A percentile compares a stretch with the other conserved stretches of the same genome.
phyloP scores from a whole-genome alignment of 1,140 invertebrate species.

The Magallana gigas region DNA sequence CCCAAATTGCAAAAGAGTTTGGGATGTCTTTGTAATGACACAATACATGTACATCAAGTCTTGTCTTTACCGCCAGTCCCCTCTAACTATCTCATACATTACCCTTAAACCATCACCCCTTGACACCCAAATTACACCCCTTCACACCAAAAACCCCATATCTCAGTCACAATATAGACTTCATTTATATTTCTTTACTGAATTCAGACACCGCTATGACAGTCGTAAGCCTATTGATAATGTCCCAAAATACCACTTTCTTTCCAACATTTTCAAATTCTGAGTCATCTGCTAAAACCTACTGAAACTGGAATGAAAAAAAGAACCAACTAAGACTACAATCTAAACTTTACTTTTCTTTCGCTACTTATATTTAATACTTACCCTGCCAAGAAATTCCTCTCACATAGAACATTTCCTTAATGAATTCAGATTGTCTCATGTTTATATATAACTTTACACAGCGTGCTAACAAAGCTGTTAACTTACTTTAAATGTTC shows the following conservation, averaged over 20 bases:
- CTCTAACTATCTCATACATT: background rate
- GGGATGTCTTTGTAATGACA: background rate
- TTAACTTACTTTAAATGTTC: constrained; percentile 30
- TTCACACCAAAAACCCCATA: background rate
- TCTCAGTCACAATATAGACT: background rate
- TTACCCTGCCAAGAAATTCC: constrained; percentile 3
- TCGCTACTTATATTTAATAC: background rate
- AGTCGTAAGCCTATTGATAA: constrained; percentile 12
- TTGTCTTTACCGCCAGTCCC: background rate
- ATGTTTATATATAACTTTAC: constrained; percentile 29
- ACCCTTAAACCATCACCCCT: background rate
- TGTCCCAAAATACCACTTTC: constrained; percentile 9
- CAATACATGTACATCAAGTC: background rate
- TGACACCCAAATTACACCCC: background rate
- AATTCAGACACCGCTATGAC: constrained; percentile 15
- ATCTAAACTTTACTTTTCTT: background rate
- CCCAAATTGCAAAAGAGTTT: background rate
- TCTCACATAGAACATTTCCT: background rate
- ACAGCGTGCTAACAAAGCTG: background rate
- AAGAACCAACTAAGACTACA: background rate
- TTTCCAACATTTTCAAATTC: background rate
- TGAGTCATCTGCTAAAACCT: background rate
- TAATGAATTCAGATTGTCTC: background rate
- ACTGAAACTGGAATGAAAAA: background rate
- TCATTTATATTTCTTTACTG: background rate